Conservation (phyloP, 2,113 vertebrate genomes). For the Pseudonaja textilis region DNA sequence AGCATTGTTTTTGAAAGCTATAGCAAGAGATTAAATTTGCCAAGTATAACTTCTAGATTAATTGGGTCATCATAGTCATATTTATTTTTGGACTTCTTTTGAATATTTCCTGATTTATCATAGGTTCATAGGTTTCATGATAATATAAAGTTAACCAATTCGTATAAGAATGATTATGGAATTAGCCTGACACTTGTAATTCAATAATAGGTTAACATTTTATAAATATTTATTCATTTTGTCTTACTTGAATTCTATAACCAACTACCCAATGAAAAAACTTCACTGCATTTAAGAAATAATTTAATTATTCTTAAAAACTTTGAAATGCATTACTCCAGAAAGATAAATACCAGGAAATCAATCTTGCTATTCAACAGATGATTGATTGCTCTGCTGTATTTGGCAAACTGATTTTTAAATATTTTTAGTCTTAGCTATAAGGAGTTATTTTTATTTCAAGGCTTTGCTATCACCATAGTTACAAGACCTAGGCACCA, state of each 20-base stretch:
- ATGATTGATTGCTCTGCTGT: conserved; percentile 64
- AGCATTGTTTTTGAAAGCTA: neutral
- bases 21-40: neutral
- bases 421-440: conserved; percentile 55
- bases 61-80: neutral
- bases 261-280: conserved; percentile 70
- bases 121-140: neutral
- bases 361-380: conserved; percentile 58
- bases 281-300: conserved; percentile 69
- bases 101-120: neutral
- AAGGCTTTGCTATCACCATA: conserved; percentile 26
- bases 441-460: conserved; percentile 39
- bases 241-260: conserved; percentile 58
- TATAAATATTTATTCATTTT: conserved; percentile 64
- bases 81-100: neutral
- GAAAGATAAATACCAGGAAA: conserved; percentile 53
- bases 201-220: conserved; percentile 66
- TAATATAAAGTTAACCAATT: neutral
- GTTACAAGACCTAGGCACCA: conserved; percentile 12
- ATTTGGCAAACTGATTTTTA: conserved; percentile 59
- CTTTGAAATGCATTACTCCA: conserved; percentile 55
- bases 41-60: neutral
- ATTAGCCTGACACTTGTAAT: conserved; percentile 45
- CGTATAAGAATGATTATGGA: conserved; percentile 1
- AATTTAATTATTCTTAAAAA: conserved; percentile 71